Evolutionary conservation across 2,113 vertebrate genomes (phyloP), one percentile per base, ranked within the genome.

Genomic region (Gymnorhina tibicen): DNA sequence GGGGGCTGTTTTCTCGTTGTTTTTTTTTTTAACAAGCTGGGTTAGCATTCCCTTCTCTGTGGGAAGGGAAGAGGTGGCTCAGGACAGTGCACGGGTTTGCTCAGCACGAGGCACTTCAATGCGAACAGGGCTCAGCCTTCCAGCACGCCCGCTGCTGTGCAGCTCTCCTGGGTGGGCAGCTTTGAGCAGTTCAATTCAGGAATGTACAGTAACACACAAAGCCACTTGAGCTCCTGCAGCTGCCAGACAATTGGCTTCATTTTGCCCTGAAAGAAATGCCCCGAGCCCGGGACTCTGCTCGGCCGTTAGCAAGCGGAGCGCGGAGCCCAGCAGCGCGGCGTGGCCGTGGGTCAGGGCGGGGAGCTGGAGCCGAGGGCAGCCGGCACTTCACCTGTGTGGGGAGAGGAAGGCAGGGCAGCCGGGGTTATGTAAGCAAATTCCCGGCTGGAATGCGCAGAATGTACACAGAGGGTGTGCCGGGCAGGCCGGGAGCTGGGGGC

Each of bases 341-440:
- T 6, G 46, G 50, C 20, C 28, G 80, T 5, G 56, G 50, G 5
- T 37, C 39, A 58, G 72, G 82, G 56, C 6, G 9, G 56, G 4
- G 24, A 52, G 88, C 75, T 20, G 70, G 15, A 66, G 75, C 41
- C 2, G 27, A 87, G 91, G 87, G 87, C 89, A 87, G 79, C 62
- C 27, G 0, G 62, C 56, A 23, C 94, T 87, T 96, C 95, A 94
- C 93, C 85, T 87, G 35, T 10, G 68, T 8, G 70, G 60, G 77
- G 76, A 87, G 94, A 79, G 76, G 68, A 86, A 91, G 84, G 91
- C 56, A 85, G 75, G 6, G 4, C 55, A 73, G 78, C 4, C 6
- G 83, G 95, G 96, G 90, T 97, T 97, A 93, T 96, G 84, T 97
- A 97, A 97, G 97, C 97, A 97, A 96, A 97, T 91, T 66, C 85